phyloP scores from a whole-genome alignment of 2,797 vertebrate species.

The Carapus acus region DNA sequence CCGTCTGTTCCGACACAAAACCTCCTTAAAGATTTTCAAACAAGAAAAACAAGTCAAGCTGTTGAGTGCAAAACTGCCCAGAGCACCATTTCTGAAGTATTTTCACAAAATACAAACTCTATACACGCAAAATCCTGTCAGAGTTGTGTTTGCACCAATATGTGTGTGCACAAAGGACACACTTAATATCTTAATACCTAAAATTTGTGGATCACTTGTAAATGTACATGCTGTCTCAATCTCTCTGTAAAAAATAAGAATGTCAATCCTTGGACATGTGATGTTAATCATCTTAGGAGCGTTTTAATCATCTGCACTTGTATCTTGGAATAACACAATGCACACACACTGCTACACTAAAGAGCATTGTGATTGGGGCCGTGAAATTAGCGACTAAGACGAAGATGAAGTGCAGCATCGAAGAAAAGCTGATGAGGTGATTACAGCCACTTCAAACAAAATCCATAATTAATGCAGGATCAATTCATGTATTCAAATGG shows the following conservation, averaged over 20 bases:
- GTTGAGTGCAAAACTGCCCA: constrained; percentile 42
- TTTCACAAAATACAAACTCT: constrained; percentile 8
- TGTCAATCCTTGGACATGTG: no score
- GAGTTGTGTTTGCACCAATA: constrained; percentile 3
- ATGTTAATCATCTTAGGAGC: no score
- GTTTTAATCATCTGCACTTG: constrained; percentile 2
- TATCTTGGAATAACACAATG: constrained; percentile 2
- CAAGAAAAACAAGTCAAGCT: constrained; percentile 38
- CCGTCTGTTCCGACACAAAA: constrained; percentile 49
- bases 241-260: neutral
- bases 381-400: constrained; percentile 11
- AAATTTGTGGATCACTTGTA: no score
- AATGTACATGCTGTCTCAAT: constrained; percentile 20
- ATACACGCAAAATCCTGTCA: constrained; percentile 43
- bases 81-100: constrained; percentile 30
- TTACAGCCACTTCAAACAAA: constrained; percentile 6
- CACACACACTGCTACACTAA: constrained; percentile 19
- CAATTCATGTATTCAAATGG: constrained; percentile 22
- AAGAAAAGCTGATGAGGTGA: constrained; percentile 4
- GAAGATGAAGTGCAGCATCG: neutral
- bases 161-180: neutral
- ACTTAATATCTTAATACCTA: no score
- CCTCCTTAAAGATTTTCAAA: constrained; percentile 41
- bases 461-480: constrained; percentile 18
- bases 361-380: neutral